These are phyloP conservation scores for Bradypodion pumilum DNA, from an alignment of 2,797 vertebrate genomes.

Conservation along the genomic window DNA sequence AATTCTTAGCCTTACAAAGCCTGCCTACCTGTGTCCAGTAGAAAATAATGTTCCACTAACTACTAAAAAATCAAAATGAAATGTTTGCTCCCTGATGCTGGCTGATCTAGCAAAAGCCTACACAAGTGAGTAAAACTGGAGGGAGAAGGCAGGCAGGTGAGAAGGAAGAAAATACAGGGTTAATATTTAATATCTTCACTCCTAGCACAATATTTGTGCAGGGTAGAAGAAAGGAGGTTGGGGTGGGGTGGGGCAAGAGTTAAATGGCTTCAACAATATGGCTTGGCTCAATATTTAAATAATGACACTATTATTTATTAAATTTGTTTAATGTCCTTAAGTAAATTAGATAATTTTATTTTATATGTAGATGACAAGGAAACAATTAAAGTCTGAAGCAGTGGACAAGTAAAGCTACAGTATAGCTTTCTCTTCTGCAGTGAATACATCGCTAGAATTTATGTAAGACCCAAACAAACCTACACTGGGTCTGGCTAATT, in stretches of 20 bases:
- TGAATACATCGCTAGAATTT: not conserved
- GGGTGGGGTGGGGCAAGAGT: not conserved
- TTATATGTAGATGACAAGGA: too few species aligned
- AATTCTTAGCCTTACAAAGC: not conserved
- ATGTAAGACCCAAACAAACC: not conserved
- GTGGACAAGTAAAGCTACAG: constrained; percentile 1
- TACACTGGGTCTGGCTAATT: not conserved
- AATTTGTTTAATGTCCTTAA: constrained; percentile 11
- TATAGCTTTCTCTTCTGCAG: not conserved
- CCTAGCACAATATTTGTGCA: not conserved
- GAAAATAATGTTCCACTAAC: not conserved
- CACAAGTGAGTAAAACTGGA: not conserved
- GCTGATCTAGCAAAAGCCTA: not conserved
- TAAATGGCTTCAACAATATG: constrained; percentile 1
- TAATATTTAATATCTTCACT: constrained; percentile 10
- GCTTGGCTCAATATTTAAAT: not conserved
- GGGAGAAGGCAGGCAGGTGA: not conserved
- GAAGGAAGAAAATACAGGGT: not conserved
- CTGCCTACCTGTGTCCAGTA: not conserved
- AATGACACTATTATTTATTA: constrained; percentile 1
- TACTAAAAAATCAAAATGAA: not conserved
- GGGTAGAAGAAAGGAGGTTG: not conserved
- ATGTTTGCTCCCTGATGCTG: not conserved
- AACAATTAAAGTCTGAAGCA: constrained; percentile 11
- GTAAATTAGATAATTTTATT: constrained; percentile 13